Evolutionary conservation across 1,140 invertebrate species (phyloP), one percentile per base, ranked within the genome.

Genomic region (Heliothis subflexa): DNA sequence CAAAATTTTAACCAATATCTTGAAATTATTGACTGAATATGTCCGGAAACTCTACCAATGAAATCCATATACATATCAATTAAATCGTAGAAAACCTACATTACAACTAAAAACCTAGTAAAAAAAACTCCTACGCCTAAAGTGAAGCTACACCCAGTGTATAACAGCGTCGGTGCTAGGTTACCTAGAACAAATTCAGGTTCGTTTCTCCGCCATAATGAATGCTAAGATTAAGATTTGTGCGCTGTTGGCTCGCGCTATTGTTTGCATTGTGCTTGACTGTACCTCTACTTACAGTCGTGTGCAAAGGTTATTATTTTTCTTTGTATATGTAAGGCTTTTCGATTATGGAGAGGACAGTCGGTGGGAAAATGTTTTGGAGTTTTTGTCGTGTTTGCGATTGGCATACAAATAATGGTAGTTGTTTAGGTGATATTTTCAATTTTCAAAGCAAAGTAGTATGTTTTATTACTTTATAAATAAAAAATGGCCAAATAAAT

Each of bases 141-240:
- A 86, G 88, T 88, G 83, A 90, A 89, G 88, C 88, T 88, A 88
- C 86, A 40, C 28, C 14, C 14, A 10, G 61, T 59, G 87, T 74
- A 85, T 82, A 87, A 78, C 21, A 82, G 78, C 81, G 84, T 84
- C 83, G 84, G 80, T 50, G 72, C 79, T 80, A 84, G 86, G 87
- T 88, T 88, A 84, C 85, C 87, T 87, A 88, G 91, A 91, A 91
- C 90, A 92, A 93, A 93, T 92, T 92, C 92, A 92, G 90, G 91
- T 93, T 91, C 86, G 87, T 93, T 91, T 90, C 89, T 83, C 84
- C 82, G 83, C 85, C 86, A 86, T 93, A 92, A 93, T 93, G 90
- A 93, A 92, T 90, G 91, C 84, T 89, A 91, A 91, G 89, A 91
- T 93, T 93, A 93, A 93, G 92, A 93, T 93, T 93, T 92, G 91